Evolutionary conservation across 2,888 invertebrate species (phyloP).

Genomic region (Nomada goodeniana): DNA sequence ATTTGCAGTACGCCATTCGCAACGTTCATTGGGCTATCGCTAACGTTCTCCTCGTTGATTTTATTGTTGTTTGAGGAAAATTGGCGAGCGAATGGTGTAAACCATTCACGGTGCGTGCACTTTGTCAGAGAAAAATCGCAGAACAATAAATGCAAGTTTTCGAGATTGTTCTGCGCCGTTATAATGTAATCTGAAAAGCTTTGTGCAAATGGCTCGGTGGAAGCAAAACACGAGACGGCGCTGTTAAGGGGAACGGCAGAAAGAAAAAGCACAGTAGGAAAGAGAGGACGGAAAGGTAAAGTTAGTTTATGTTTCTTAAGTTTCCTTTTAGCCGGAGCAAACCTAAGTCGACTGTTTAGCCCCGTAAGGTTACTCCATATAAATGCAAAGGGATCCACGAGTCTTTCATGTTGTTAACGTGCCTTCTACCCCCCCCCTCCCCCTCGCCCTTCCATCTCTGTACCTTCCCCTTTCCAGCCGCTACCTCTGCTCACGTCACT

Average conservation of each 20-base stretch:
- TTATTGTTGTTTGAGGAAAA: too few relatives aligned
- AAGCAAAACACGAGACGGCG: constrained; percentile 61
- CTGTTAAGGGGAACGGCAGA: constrained; percentile 47
- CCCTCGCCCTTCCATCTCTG: constrained; percentile 27
- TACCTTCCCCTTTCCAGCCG: constrained; percentile 39
- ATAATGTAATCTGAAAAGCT: constrained; percentile 73
- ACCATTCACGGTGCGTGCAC: not conserved
- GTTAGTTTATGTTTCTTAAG: constrained; percentile 78
- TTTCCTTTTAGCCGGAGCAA: constrained; percentile 73
- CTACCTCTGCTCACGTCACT: constrained; percentile 50
- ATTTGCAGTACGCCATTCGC: too few relatives aligned
- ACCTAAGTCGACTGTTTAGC: constrained; percentile 74
- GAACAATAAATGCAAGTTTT: constrained; percentile 34
- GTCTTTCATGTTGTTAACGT: constrained; percentile 75
- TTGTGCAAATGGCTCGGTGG: constrained; percentile 71
- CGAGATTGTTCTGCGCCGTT: constrained; percentile 54
- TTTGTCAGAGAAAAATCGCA: not conserved
- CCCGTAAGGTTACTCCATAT: constrained; percentile 75
- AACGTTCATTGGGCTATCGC: too few relatives aligned
- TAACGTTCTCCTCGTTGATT: too few relatives aligned
- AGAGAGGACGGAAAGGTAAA: constrained; percentile 69
- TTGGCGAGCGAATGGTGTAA: too few relatives aligned
- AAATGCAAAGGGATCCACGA: constrained; percentile 75
- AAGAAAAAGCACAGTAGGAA: constrained; percentile 59
- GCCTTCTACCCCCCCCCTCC: too few relatives aligned